Evolutionary conservation across 1,140 invertebrate genomes (phyloP), one percentile per base, ranked within the genome.

Genomic region (Sitophilus oryzae): DNA sequence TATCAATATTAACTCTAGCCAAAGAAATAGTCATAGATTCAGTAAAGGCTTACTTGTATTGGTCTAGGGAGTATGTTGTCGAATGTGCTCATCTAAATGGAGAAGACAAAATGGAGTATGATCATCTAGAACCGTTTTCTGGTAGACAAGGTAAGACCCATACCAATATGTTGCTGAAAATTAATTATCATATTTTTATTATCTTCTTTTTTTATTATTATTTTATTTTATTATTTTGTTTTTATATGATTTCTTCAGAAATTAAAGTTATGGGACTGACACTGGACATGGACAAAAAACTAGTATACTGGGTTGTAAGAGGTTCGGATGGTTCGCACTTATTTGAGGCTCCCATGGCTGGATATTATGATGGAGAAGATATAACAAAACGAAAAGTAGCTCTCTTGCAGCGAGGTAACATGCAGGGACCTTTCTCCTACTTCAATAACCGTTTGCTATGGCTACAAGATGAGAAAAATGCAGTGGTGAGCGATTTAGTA

Each of bases 231-330:
- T 30, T 30, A 30, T 30, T 75, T 56, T 61, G n/a, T n/a, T n/a
- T n/a, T n/a, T n/a, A n/a, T n/a, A n/a, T n/a, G n/a, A n/a, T n/a
- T n/a, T n/a, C n/a, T n/a, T n/a, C n/a, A n/a, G n/a, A n/a, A n/a
- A n/a, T n/a, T n/a, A n/a, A n/a, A 84, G 88, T 93, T 0, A 84
- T 85, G 78, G 88, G 89, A 3, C 73, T 95, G 19, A 87, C 89
- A 0, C 69, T 93, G 38, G 90, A 94, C 66, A 75, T 85, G 1
- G 79, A 86, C 58, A 78, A 82, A 48, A 79, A 82, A 62, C 77
- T 79, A 47, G 71, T 93, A 1, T 93, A 88, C 66, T 92, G 88
- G 87, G 80, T 90, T 18, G 82, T 90, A 0, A 71, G 84, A 52
- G 86, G 85, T 48, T 81, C 82, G 52, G 82, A 86, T 64, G 82